Conservation (phyloP, 2,888 invertebrate species). For the Epirrhoe tristata region DNA sequence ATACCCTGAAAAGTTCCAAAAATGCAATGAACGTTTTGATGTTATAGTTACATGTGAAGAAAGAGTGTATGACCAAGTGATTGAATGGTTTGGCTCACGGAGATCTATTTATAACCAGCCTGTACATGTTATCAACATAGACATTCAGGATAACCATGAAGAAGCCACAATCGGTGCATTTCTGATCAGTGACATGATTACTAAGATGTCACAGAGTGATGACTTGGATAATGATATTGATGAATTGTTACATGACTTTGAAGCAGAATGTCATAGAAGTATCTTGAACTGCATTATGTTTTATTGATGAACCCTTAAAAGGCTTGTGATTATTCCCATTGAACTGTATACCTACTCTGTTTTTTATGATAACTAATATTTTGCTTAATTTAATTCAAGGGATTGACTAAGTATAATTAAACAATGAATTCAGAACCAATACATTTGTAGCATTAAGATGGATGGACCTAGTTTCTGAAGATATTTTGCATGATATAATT, state of each 20-base stretch:
- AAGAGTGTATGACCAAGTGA: conserved; percentile 98
- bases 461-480: not conserved
- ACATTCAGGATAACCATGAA: conserved; percentile 99
- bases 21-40: conserved; percentile 95
- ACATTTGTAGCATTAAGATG: not conserved
- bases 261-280: conserved; percentile 93
- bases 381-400: conserved; percentile 4
- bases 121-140: conserved; percentile 98
- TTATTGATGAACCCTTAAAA: conserved; percentile 86
- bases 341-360: conserved; percentile 2
- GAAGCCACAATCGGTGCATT: conserved; percentile 99
- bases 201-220: conserved; percentile 94
- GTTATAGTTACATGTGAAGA: conserved; percentile 99
- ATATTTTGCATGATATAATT: conserved; percentile 4
- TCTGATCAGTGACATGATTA: conserved; percentile 97
- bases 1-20: conserved; percentile 97
- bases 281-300: conserved; percentile 97
- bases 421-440: conserved; percentile 7
- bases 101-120: conserved; percentile 93
- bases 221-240: conserved; percentile 99
- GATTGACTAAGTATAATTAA: conserved; percentile 7
- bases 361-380: not conserved
- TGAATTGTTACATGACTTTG: conserved; percentile 97
- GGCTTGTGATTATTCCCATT: conserved; percentile 3
- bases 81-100: conserved; percentile 95